A percentile compares a stretch with the other conserved stretches of the same genome.
phyloP scores from a whole-genome alignment of 1,140 invertebrate species.

The Rhagoletis pomonella region DNA sequence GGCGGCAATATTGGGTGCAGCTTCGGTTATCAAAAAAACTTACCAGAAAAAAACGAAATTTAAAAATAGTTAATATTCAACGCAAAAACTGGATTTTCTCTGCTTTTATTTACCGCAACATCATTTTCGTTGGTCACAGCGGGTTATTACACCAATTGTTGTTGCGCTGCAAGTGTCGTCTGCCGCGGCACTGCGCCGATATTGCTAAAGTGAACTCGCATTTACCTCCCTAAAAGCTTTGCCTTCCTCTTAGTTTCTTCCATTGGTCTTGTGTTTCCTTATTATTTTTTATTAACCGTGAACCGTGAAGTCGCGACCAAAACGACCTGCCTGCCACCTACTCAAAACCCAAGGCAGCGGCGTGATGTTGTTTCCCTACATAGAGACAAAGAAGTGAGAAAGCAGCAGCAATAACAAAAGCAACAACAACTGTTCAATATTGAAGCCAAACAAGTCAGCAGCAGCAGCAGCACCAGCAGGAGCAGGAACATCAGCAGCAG shows the following conservation, averaged over 20 bases:
- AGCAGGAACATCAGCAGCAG: neutral
- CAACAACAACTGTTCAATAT: no score
- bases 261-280: no score
- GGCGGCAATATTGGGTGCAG: neutral
- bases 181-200: conserved; percentile 10
- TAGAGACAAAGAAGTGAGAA: no score
- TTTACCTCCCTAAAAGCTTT: no score
- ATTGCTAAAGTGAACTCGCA: conserved; percentile 9
- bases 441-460: no score
- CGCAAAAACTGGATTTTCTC: conserved; percentile 26
- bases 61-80: neutral
- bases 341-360: conserved; percentile 34
- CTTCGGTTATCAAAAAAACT: neutral
- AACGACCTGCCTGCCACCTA: conserved; percentile 49
- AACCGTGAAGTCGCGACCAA: neutral
- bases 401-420: no score
- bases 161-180: neutral
- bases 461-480: neutral
- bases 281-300: neutral
- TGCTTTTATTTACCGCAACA: neutral
- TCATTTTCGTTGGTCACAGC: neutral
- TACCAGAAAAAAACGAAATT: neutral
- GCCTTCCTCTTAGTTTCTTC: no score
- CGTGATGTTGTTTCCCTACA: no score
- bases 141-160: conserved; percentile 55